Evolutionary conservation across 1,140 invertebrate genomes (phyloP), one percentile per base, ranked within the genome.

Genomic region (Drosophila equinoxialis): DNA sequence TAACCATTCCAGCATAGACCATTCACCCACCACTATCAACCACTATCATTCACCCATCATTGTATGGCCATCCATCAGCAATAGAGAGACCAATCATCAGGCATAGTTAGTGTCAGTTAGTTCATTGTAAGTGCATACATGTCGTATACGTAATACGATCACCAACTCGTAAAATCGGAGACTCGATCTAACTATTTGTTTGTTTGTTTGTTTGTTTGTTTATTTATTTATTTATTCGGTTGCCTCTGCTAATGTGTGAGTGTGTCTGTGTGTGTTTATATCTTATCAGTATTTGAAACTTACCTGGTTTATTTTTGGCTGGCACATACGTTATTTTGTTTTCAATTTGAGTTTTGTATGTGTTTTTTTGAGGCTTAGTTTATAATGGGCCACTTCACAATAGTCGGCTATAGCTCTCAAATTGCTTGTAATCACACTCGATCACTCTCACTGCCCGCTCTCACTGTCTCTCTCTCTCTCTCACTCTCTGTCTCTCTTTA

Each of bases 281-380:
- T 77, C 74, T 77, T 65, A 77, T 77, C 74, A 54, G 54, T 11
- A 51, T 48, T 62, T 37, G 37, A 48, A 59, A 55, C 70, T 73
- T 35, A 77, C 71, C 70, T 77, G 65, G 65, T 11, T 42, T 42
- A 41, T 58, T 23, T 45, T 60, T 60, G 59, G 45, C 45, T 37
- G 17, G 74, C 70, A 68, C 70, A 76, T 72, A 70, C 74, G 70
- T 60, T 71, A 30, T 30, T 30, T 30, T 63, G 54, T 41, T 65
- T 51, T 59, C 39, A 37, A 37, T 42, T 37, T 20, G 37, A 58
- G 58, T 23, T 58, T 45, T 45, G 30, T 30, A 30, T 37, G 8
- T 20, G 45, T 48, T 17, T 48, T 14, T 48, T 51, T 51, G 45
- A 23, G 45, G 45, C 17, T 35, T 35, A 64, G 67, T 60, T 58